Conservation (phyloP, 2,113 vertebrate species). For the Leucosticte australis region DNA sequence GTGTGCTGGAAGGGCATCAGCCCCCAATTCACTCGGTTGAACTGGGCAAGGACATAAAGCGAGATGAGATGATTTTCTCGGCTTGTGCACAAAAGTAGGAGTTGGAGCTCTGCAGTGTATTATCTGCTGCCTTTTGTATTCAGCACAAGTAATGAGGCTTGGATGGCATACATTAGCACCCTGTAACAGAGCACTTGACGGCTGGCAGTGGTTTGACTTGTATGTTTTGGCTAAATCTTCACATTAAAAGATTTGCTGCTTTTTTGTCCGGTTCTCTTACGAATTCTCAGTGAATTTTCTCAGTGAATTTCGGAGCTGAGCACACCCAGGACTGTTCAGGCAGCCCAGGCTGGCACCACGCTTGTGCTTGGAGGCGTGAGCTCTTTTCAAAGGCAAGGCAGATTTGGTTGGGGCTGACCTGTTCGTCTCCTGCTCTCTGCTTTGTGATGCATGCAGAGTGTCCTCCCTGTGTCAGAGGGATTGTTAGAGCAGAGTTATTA, state of each 20-base stretch:
- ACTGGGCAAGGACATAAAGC: neutral
- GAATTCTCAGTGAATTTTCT: neutral
- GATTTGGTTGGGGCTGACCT: slow-evolving; percentile 9
- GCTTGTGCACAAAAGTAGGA: neutral
- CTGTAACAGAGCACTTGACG: neutral
- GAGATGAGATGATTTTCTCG: neutral
- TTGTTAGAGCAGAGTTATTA: neutral
- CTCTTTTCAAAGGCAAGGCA: neutral
- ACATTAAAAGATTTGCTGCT: neutral
- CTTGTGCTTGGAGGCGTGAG: slow-evolving; percentile 11
- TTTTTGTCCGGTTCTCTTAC: neutral
- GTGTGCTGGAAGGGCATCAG: neutral
- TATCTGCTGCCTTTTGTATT: slow-evolving; percentile 47
- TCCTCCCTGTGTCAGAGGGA: neutral
- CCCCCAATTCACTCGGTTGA: neutral
- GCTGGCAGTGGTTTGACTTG: neutral
- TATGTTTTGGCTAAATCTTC: neutral
- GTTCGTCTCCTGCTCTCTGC: neutral
- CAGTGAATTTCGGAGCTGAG: neutral
- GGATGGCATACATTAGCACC: neutral
- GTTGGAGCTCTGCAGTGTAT: slow-evolving; percentile 5
- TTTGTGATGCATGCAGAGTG: neutral
- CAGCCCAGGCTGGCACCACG: neutral
- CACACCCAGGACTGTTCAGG: neutral
- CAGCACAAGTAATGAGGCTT: neutral